Evolutionary conservation across 2,113 vertebrate species (phyloP), one percentile per base, ranked within the genome.

Genomic region (Regulus satrapa): DNA sequence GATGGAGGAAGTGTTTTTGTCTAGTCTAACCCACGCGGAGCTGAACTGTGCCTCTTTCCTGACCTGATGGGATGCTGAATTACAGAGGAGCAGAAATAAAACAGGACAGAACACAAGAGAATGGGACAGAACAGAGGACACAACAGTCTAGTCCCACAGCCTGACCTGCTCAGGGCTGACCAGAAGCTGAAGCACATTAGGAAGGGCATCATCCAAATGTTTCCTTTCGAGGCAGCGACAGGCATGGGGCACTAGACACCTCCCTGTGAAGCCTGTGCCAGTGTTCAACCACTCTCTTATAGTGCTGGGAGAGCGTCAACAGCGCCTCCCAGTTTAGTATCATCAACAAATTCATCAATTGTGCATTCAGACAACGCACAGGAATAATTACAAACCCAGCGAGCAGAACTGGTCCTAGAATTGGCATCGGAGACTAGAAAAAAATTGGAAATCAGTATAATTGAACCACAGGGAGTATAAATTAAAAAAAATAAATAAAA

Each of bases 231-330:
- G 14, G 6, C 31, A 63, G 25, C 48, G 41, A 12, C 24, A 55
- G 20, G 9, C 14, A 8, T 19, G 11, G 11, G 14, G 4, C 17
- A 79, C 18, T 71, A 9, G 52, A 9, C 15, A 34, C 10, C 24
- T 46, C 8, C 21, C 31, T 61, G 4, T 36, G 18, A 40, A 46
- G 21, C 11, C 32, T 49, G 8, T 32, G 32, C 13, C 14, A n/a
- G 11, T 61, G 12, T 34, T 28, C 34, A 15, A 34, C 20, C 12
- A 34, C 3, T 4, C 2, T 54, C 12, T 28, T 1, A 1, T 17
- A 8, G 12, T 59, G 12, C 15, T 15, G 31, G 18, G 3, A 36
- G 10, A 40, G 16, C 36, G 5, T 62, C 16, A 79, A 29, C 8
- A 80, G 8, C 11, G 29, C 5, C 7, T 85, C 6, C 10, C 8